These are phyloP conservation scores for Cyrtorhinus lividipennis DNA, from an alignment of 1,140 invertebrate genomes.

Conservation along the genomic window DNA sequence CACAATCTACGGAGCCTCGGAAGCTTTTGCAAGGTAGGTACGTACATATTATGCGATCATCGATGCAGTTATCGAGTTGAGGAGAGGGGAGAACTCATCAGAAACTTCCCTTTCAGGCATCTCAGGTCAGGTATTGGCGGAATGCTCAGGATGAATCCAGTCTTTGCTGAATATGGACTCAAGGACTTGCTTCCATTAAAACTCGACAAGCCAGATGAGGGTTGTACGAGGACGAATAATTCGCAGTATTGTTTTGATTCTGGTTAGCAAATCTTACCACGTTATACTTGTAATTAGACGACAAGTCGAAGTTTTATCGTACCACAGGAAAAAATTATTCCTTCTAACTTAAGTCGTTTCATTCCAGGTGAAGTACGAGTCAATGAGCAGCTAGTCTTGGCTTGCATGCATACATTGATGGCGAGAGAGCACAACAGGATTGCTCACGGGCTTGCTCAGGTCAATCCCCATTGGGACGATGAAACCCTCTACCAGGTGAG, in stretches of 20 bases:
- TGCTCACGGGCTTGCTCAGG: constrained; percentile 52
- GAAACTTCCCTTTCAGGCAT: too few relatives aligned
- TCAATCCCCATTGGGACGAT: constrained; percentile 92
- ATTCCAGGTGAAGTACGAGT: constrained; percentile 73
- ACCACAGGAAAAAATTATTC: too few relatives aligned
- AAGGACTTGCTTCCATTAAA: constrained; percentile 83
- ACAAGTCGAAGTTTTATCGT: too few relatives aligned
- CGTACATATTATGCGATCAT: too few relatives aligned
- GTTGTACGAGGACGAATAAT: constrained; percentile 74
- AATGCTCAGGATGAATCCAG: constrained; percentile 70
- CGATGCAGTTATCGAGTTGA: too few relatives aligned
- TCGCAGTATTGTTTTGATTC: constrained; percentile 87
- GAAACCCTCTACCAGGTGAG: constrained; percentile 73
- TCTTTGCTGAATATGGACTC: constrained; percentile 70
- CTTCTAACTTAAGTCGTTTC: too few relatives aligned
- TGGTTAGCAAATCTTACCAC: too few relatives aligned
- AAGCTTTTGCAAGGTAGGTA: constrained; percentile 50
- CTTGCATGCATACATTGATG: constrained; percentile 82
- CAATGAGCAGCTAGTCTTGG: constrained; percentile 79
- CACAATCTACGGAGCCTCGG: constrained; percentile 69
- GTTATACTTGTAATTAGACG: too few relatives aligned
- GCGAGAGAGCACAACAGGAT: constrained; percentile 76
- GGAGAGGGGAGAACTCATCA: too few relatives aligned
- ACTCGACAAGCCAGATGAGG: constrained; percentile 76
- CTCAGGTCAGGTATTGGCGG: constrained; percentile 62